Base-by-base conservation (phyloP, 2,113 vertebrate species). In the Xyrauchen texanus region DNA sequence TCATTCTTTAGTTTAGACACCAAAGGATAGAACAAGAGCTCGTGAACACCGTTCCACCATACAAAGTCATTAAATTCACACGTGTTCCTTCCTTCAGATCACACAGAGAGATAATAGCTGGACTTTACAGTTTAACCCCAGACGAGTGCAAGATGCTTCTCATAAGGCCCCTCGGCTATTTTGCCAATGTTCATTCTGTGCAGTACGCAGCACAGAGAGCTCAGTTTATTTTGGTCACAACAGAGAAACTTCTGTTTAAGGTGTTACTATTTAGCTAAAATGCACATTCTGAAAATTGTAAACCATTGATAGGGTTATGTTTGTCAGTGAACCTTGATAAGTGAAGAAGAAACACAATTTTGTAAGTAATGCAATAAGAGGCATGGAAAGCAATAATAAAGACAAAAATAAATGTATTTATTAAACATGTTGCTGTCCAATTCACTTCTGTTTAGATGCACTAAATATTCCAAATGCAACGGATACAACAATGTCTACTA, bases 81-180 rank as follows among this genome's bases (percentile, higher is more conserved):
- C 70, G 61, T n/a, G 44, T 58, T 49, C 44, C 61, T 63, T 76
- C 69, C n/a, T 70, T 45, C 8, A 15, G 66, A 51, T 71, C 51
- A 69, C 61, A 49, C 69, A 13, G 0, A 68, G 8, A 83, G 90
- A 92, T 93, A 92, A 91, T 21, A 75, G 3, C 8, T 86, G 91
- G 90, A 94, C 93, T 93, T 93, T 91, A 91, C 68, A 79, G 70
- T 86, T 68, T 88, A 63, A 82, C 81, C 80, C 84, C 80, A 85
- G 85, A 84, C 21, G 49, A 58, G 73, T 58, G 64, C 44, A 6
- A 46, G 12, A 34, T 66, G 57, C 45, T 15, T 73, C 77, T 69
- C 88, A 87, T 89, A 89, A 79, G 73, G 13, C 79, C 45, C 21
- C 21, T 79, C 76, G 34, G 2, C 4, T 3, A 12, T 63, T 42